Conservation (phyloP, 2,113 vertebrate genomes). For the Hippocampus abdominalis region DNA sequence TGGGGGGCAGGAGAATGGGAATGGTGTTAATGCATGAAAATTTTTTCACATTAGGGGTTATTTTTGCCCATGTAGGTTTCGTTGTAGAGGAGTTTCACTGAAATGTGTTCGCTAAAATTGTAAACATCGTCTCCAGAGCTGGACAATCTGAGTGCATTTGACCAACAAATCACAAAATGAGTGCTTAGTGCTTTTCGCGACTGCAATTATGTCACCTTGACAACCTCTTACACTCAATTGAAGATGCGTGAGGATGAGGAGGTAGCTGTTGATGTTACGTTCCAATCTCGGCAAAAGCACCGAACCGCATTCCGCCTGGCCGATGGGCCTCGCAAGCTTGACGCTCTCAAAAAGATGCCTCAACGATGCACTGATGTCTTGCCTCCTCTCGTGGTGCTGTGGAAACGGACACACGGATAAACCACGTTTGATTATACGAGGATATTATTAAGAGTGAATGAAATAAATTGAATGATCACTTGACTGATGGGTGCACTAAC, state of each 20-base stretch:
- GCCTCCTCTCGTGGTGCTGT: constrained; percentile 59
- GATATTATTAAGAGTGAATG: background rate
- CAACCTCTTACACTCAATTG: constrained; percentile 51
- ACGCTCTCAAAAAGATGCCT: constrained; percentile 52
- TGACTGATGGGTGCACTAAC: constrained; percentile 24
- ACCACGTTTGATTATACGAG: background rate
- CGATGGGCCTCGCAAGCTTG: constrained; percentile 25
- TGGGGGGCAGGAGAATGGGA: too few species aligned
- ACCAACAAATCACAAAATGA: constrained; percentile 8
- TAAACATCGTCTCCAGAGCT: background rate
- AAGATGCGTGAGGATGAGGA: constrained; percentile 56
- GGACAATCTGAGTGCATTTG: background rate
- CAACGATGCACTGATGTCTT: constrained; percentile 60
- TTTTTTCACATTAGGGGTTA: too few species aligned
- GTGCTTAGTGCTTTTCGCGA: background rate
- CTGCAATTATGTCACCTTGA: constrained; percentile 2
- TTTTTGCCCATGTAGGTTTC: too few species aligned
- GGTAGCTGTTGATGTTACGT: constrained; percentile 65
- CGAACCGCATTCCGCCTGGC: constrained; percentile 43
- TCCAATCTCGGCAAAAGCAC: constrained; percentile 54
- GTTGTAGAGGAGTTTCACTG: too few species aligned
- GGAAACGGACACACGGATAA: constrained; percentile 13
- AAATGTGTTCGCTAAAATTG: background rate
- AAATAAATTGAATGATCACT: background rate
- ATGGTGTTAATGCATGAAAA: too few species aligned